Base-by-base conservation (phyloP, 2,888 invertebrate genomes). In the Podabrus alpinus region DNA sequence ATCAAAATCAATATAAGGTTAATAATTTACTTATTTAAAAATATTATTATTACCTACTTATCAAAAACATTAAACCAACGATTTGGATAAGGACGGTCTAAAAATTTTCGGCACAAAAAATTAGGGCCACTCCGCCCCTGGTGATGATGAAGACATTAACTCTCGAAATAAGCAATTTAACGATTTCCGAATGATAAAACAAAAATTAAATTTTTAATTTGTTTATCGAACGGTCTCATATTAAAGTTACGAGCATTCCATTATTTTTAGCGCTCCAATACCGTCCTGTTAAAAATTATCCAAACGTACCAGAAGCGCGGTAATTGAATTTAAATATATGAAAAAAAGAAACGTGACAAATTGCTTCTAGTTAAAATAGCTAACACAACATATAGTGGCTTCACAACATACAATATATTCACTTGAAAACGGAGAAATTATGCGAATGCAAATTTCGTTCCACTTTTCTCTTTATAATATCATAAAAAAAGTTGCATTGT, bases 291-390 rank as follows among this genome's bases (percentile, higher is more conserved):
- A 19, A 64, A 64, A 64, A 64, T 64, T 64, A 64, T 17, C 9
- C 11, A n/a, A 64, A 64, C 62, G 62, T 64, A 64, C 19, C 13
- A n/a, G 62, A 19, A 64, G 61, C 45, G 45, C 16, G 17, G 62
- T 64, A 64, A 64, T 64, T 64, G 62, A 64, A 64, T 64, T 64
- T 64, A 64, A 64, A 64, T 64, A 19, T 64, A n/a, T 64, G 21
- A 64, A 64, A 64, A 62, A 64, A 64, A 16, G 62, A 64, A 64
- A 64, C 15, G 17, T 64, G 62, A 64, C 19, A 19, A 64, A 64
- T 64, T 64, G 62, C 21, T 64, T 13, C 62, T 64, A 64, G 17
- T 64, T 64, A n/a, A 15, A 64, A 64, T 64, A 64, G 62, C 21
- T 19, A 61, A 64, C 62, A 16, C 17, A 64, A 64, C 62, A 45